phyloP scores from a whole-genome alignment of 2,888 invertebrate species.

The Cactoblastis cactorum region DNA sequence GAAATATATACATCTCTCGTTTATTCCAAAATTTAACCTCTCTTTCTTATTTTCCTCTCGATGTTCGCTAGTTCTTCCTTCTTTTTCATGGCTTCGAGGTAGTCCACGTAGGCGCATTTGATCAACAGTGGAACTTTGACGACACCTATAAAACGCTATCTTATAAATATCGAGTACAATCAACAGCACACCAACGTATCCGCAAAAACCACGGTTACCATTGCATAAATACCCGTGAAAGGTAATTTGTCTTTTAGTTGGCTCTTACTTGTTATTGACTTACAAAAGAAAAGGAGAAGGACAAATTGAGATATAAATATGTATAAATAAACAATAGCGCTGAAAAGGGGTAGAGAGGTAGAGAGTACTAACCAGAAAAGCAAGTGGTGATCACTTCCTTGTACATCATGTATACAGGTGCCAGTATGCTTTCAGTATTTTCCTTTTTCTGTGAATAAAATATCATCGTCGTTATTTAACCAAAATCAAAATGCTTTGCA shows the following conservation, averaged over 20 bases:
- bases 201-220: too few species aligned
- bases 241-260: too few species aligned
- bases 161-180: not conserved
- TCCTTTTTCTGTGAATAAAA: conserved; percentile 58
- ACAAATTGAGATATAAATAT: too few species aligned
- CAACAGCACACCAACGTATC: too few species aligned
- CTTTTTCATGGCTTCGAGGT: conserved; percentile 50
- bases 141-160: conserved; percentile 43
- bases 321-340: too few species aligned
- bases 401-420: conserved; percentile 54
- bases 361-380: conserved; percentile 49
- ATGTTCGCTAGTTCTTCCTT: conserved; percentile 39
- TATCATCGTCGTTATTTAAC: too few species aligned
- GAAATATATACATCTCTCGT: not conserved
- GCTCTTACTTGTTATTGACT: too few species aligned
- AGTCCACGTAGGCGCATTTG: conserved; percentile 66
- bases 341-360: too few species aligned
- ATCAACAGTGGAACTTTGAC: conserved; percentile 62
- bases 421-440: conserved; percentile 49
- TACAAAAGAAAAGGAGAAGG: too few species aligned
- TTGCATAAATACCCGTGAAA: too few species aligned
- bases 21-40: conserved; percentile 25
- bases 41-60: conserved; percentile 51
- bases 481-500: too few species aligned
- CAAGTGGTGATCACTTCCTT: conserved; percentile 57